These are phyloP conservation scores for Stictocephala bisonia DNA, from an alignment of 2,888 invertebrate species.

Conservation along the genomic window DNA sequence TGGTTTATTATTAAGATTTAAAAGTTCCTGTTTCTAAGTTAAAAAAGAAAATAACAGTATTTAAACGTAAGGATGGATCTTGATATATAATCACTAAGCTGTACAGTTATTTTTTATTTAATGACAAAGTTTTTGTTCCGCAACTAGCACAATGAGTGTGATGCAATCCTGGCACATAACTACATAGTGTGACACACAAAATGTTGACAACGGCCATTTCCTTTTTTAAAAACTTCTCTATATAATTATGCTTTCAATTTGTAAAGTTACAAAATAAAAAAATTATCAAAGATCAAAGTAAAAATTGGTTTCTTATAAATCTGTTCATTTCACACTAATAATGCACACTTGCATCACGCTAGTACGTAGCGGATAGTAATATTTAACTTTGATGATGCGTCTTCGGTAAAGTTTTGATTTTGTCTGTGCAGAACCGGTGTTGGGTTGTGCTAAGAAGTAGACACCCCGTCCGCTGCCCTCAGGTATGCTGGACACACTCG, in stretches of 20 bases:
- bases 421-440: constrained; percentile 32
- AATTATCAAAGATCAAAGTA: no score
- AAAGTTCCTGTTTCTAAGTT: no score
- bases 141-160: constrained; percentile 30
- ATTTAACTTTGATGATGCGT: no score
- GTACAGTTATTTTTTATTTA: no score
- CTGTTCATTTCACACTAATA: constrained; percentile 12
- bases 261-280: no score
- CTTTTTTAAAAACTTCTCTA: constrained; percentile 4
- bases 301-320: no score
- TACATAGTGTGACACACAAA: constrained; percentile 32
- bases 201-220: constrained; percentile 31
- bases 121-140: no score
- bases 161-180: constrained; percentile 27
- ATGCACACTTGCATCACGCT: constrained; percentile 41
- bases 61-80: no score
- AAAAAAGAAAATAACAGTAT: no score
- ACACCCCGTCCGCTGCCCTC: not conserved
- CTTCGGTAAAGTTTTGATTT: constrained; percentile 37
- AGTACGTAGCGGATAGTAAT: not conserved
- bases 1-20: no score
- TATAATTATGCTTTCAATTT: no score
- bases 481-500: not conserved
- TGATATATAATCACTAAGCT: no score
- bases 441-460: not conserved